Base-by-base conservation (phyloP, 2,797 vertebrate genomes). In the Falco concolor region DNA sequence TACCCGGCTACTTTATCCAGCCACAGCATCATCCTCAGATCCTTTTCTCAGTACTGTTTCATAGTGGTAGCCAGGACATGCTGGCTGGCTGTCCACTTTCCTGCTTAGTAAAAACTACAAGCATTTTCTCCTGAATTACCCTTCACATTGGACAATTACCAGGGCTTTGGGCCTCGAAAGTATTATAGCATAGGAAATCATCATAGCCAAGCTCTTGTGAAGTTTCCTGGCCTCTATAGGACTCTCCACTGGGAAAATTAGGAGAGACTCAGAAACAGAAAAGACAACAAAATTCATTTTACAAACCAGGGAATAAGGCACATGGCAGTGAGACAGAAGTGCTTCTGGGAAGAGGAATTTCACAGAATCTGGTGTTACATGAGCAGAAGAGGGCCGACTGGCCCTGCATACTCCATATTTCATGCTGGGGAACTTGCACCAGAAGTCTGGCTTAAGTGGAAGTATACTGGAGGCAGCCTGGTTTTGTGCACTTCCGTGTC, bases 171-270 rank as follows among this genome's bases (percentile, higher is more conserved):
- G 60, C 56, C 85, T 95, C 60, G 54, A 2, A 91, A 79, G 64
- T 89, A 49, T 88, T 82, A 45, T 50, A 82, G 56, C 63, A 24
- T 68, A 94, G 88, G 74, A 73, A 76, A 40, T 79, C 22, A 56
- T 74, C n/a, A 28, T 84, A 50, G 77, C 77, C 91, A 93, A 87
- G 57, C 25, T 84, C 50, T 94, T 92, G 42, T 61, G 80, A 90
- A 68, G 86, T 84, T 93, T 93, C 68, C 78, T 94, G 93, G 76
- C 84, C 88, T 90, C n/a, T 83, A 40, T 77, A 94, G 83, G 53
- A 60, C 57, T 84, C 69, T 93, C 42, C 36, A 40, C 54, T 59
- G 80, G 83, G 80, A 93, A 88, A 93, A 65, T 69, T 9, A 80
- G 70, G 52, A 90, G 59, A 57, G 32, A 36, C 15, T 89, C 6